Evolutionary conservation across 2,888 invertebrate species (phyloP), one percentile per base, ranked within the genome.

Genomic region (Galeopsomyia nigrocyanea): DNA sequence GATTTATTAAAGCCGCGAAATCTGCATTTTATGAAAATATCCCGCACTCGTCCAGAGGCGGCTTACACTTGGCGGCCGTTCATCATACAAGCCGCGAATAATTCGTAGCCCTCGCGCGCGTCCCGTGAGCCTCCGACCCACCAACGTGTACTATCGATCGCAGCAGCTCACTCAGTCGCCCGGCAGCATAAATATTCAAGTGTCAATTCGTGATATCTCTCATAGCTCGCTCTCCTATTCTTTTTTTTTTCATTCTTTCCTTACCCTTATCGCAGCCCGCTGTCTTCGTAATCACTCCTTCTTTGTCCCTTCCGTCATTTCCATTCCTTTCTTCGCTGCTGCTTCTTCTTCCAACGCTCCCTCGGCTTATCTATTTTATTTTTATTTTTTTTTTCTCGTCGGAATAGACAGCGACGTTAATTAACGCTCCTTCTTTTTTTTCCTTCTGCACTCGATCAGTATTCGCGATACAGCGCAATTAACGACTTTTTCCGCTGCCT

Each of bases 171-270:
- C n/a, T n/a, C 19, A 62, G 49, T 49, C 55, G 55, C 58, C 49
- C 16, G 47, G 47, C 31, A 17, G 2, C 50, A 68, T 68, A 68
- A 62, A 68, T 68, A 68, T 68, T 68, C 68, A 68, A 68, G 62
- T 69, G 68, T 62, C 68, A 62, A 62, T 68, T 63, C 57, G 56
- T 13, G 39, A 39, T 10, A 39, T 39, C 16, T 50, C 46, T 19
- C 21, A 13, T 16, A 14, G 31, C 68, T 50, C 22, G 39, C 16
- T 39, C 16, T 58, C 26, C 47, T 57, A 19, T 39, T n/a, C 57
- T 26, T 31, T 17, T 22, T 26, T 26, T 51, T 50, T 47, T 10
- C 13, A 5, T 26, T 26, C 26, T 50, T 47, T 10, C 13, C 39
- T 39, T 39, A 7, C 39, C 39, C 47, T 55, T 46, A 56, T 55